Conservation (phyloP, 2,888 invertebrate species). For the Machimus atricapillus region DNA sequence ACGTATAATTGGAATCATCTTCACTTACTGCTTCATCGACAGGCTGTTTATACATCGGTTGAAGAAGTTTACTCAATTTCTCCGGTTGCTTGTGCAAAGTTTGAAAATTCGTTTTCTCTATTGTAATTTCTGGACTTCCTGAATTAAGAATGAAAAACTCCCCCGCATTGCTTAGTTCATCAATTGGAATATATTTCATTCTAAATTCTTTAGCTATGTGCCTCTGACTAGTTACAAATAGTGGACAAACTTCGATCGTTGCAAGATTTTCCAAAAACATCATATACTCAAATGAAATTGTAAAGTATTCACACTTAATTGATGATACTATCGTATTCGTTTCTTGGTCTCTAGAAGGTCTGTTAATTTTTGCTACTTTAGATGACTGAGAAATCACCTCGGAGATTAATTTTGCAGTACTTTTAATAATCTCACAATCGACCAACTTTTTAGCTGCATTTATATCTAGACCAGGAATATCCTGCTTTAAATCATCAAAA, state of each 20-base stretch:
- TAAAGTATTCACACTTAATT: background rate
- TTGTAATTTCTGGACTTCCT: slow-evolving; percentile 44
- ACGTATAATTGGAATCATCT: background rate
- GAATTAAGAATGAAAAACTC: slow-evolving; percentile 52
- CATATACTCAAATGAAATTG: background rate
- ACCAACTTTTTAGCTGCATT: background rate
- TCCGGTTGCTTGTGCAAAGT: slow-evolving; percentile 54
- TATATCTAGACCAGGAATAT: background rate
- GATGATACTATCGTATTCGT: background rate
- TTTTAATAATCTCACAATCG: background rate
- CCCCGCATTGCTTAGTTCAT: slow-evolving; percentile 51
- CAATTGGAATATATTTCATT: slow-evolving; percentile 54
- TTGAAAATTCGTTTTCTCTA: slow-evolving; percentile 55
- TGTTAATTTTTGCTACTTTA: background rate
- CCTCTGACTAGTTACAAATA: background rate
- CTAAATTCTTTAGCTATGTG: slow-evolving; percentile 52
- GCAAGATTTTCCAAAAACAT: background rate
- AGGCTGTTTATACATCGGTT: slow-evolving; percentile 44
- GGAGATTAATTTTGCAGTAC: background rate
- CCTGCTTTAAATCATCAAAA: background rate
- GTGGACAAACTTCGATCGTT: background rate
- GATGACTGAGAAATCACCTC: background rate
- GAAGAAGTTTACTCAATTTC: slow-evolving; percentile 52
- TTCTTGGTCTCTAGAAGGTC: background rate
- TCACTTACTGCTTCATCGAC: background rate